Percentiles rank a stretch among this genome's conserved stretches.
phyloP scores from a whole-genome alignment of 2,888 invertebrate species.

The Ophion obscuratus region DNA sequence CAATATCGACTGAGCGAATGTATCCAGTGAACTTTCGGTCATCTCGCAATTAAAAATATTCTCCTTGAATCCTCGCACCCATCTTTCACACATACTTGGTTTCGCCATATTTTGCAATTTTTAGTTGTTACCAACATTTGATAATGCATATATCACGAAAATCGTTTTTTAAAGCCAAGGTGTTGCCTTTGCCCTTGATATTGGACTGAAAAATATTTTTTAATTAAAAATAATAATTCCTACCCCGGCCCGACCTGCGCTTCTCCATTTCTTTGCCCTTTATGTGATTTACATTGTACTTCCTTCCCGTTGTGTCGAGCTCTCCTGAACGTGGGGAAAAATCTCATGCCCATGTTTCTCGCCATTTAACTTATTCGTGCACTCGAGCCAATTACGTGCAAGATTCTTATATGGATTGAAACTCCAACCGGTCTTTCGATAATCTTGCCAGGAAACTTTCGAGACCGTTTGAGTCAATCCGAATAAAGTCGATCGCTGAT shows the following conservation, averaged over 20 bases:
- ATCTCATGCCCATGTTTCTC: neutral
- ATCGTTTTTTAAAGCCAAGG: too few species aligned
- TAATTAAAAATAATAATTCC: too few species aligned
- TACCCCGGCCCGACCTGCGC: too few species aligned
- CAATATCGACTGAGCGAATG: neutral
- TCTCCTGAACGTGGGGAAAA: neutral
- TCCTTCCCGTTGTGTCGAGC: too few species aligned
- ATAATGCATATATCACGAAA: too few species aligned
- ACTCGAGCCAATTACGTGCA: neutral
- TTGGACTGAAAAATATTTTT: too few species aligned
- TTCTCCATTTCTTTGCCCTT: too few species aligned
- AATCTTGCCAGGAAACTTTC: constrained; percentile 12
- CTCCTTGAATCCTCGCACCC: too few species aligned
- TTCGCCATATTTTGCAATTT: neutral
- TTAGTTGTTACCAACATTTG: neutral
- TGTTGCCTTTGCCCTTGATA: too few species aligned
- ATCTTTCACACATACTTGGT: too few species aligned
- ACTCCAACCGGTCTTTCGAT: constrained; percentile 30
- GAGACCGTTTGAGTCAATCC: neutral
- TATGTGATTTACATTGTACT: too few species aligned
- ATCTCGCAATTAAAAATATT: too few species aligned
- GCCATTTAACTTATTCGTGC: constrained; percentile 2
- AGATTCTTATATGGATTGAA: constrained; percentile 14
- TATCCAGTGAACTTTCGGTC: neutral
- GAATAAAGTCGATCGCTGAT: neutral